A percentile compares a stretch with the other conserved stretches of the same genome.
Evolutionary conservation across 1,140 invertebrate species (phyloP).

Genomic region (Drosophila eugracilis): DNA sequence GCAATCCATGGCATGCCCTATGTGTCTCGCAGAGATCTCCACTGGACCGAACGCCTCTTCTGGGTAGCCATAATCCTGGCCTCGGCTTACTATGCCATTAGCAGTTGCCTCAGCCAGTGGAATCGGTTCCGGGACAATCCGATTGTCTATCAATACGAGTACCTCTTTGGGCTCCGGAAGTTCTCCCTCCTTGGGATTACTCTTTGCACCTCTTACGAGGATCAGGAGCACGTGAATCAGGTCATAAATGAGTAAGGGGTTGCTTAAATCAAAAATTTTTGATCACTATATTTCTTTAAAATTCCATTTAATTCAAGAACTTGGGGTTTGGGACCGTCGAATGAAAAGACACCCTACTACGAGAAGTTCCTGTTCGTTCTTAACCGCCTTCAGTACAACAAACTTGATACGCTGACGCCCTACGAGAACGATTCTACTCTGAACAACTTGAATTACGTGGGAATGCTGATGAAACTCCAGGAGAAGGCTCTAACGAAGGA

Average conservation of each 20-base stretch:
- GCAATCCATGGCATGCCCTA: conserved; percentile 72
- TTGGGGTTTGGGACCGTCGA: conserved; percentile 47
- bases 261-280: too few relatives aligned
- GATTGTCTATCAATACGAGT: conserved; percentile 76
- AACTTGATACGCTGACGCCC: conserved; percentile 45
- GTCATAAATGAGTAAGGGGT: conserved; percentile 63
- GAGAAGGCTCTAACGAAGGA: conserved; percentile 17
- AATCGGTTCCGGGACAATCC: conserved; percentile 73
- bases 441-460: conserved; percentile 43
- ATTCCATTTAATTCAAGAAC: conserved; percentile 3
- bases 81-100: conserved; percentile 61
- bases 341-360: conserved; percentile 41
- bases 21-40: conserved; percentile 62
- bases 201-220: conserved; percentile 54
- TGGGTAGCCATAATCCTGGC: conserved; percentile 54
- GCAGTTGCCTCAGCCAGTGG: conserved; percentile 67
- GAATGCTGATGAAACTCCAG: conserved; percentile 44
- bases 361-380: conserved; percentile 47
- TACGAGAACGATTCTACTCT: conserved; percentile 63
- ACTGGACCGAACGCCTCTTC: conserved; percentile 70
- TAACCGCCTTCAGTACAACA: conserved; percentile 54
- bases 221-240: conserved; percentile 26
- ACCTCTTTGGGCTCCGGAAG: conserved; percentile 56
- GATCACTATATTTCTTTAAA: too few relatives aligned
- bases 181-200: conserved; percentile 70